Evolutionary conservation across 2,797 vertebrate genomes (phyloP).

Genomic region (Sebastiscus albofasciatus): DNA sequence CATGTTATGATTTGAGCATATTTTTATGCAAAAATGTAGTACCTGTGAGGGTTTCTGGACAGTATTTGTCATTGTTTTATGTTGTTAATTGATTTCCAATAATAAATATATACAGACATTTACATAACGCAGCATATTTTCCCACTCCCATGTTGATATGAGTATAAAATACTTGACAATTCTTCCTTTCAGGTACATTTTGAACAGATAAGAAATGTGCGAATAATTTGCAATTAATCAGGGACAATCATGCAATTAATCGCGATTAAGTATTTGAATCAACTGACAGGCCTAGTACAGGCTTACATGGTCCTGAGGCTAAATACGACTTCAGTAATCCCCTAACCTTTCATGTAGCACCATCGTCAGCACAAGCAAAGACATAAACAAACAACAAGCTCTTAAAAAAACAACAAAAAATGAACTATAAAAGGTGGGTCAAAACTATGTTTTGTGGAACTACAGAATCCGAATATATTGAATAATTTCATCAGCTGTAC

Average conservation of each 20-base stretch:
- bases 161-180: too few species aligned
- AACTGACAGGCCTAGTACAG: background rate
- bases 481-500: background rate
- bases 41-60: too few species aligned
- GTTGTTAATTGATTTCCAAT: too few species aligned
- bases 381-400: background rate
- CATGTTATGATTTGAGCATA: too few species aligned
- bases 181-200: too few species aligned
- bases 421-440: background rate
- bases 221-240: too few species aligned
- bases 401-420: background rate
- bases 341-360: background rate
- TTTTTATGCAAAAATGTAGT: too few species aligned
- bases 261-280: background rate
- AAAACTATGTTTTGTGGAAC: background rate
- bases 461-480: background rate
- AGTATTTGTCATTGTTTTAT: too few species aligned
- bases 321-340: background rate
- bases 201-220: too few species aligned
- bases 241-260: fast-evolving
- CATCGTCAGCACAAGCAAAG: background rate
- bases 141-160: too few species aligned
- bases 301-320: background rate
- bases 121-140: too few species aligned
- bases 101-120: too few species aligned